phyloP scores from a whole-genome alignment of 2,113 vertebrate species.

The Chaetodon trifascialis region DNA sequence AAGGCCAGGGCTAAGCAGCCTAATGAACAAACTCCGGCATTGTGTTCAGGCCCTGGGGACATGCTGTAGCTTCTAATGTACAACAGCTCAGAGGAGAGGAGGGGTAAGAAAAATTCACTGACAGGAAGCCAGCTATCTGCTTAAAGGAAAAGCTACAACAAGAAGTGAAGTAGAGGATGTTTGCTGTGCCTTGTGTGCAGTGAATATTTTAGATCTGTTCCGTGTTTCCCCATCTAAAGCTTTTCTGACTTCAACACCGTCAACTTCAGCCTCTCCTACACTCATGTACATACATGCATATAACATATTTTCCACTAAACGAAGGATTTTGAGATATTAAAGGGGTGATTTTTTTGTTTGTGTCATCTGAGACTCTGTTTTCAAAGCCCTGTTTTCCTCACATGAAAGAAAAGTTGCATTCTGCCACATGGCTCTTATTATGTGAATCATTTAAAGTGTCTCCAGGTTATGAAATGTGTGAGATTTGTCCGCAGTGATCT shows the following conservation, averaged over 20 bases:
- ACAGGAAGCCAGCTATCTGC: constrained; percentile 61
- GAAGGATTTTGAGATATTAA: background rate
- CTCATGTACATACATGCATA: too few species aligned
- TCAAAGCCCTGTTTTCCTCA: background rate
- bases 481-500: constrained; percentile 49
- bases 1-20: constrained; percentile 74
- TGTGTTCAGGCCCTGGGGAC: constrained; percentile 70
- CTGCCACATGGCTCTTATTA: constrained; percentile 39
- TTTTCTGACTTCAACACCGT: constrained; percentile 20
- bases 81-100: constrained; percentile 62
- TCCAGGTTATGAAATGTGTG: constrained; percentile 47
- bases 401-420: background rate
- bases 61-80: constrained; percentile 73
- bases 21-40: constrained; percentile 80
- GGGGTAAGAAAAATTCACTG: constrained; percentile 50
- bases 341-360: background rate
- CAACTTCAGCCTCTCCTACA: too few species aligned
- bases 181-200: background rate
- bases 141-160: constrained; percentile 51
- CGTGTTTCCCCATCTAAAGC: constrained; percentile 11
- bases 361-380: background rate
- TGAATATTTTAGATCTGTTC: constrained; percentile 56
- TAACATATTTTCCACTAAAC: background rate
- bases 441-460: constrained; percentile 37
- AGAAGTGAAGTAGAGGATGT: constrained; percentile 9